These are phyloP conservation scores for Sciurus niger DNA, from an alignment of 2,113 vertebrate genomes.

Conservation along the genomic window DNA sequence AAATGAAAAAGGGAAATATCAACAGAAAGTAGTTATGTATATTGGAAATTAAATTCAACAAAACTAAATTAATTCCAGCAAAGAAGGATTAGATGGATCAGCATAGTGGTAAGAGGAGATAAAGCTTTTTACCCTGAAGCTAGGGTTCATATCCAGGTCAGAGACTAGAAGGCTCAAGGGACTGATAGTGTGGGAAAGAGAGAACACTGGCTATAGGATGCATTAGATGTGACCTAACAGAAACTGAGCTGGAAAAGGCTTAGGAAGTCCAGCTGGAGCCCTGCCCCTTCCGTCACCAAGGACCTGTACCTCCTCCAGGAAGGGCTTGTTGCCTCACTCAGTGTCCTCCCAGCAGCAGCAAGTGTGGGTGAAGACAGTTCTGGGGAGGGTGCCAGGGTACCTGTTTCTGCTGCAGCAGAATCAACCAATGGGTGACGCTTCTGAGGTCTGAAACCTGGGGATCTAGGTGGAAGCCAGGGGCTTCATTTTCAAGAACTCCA, in stretches of 20 bases:
- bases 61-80: constrained; percentile 54
- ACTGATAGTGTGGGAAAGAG: constrained; percentile 51
- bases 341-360: background rate
- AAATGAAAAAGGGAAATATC: background rate
- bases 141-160: constrained; percentile 70
- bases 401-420: constrained; percentile 1
- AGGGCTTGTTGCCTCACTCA: background rate
- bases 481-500: background rate
- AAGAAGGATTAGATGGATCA: constrained; percentile 50
- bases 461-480: background rate
- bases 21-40: constrained; percentile 57
- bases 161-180: constrained; percentile 69
- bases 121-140: constrained; percentile 70
- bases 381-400: background rate
- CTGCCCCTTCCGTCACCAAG: constrained; percentile 1
- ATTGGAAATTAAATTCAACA: constrained; percentile 15
- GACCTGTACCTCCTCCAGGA: constrained; percentile 18
- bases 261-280: constrained; percentile 54
- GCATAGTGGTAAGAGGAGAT: constrained; percentile 27
- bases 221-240: constrained; percentile 64
- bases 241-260: constrained; percentile 67
- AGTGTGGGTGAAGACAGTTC: background rate
- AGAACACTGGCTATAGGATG: constrained; percentile 44
- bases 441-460: background rate
- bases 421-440: background rate